Evolutionary conservation across 2,797 vertebrate genomes (phyloP).

Genomic region (Cephalopachus bancanus): DNA sequence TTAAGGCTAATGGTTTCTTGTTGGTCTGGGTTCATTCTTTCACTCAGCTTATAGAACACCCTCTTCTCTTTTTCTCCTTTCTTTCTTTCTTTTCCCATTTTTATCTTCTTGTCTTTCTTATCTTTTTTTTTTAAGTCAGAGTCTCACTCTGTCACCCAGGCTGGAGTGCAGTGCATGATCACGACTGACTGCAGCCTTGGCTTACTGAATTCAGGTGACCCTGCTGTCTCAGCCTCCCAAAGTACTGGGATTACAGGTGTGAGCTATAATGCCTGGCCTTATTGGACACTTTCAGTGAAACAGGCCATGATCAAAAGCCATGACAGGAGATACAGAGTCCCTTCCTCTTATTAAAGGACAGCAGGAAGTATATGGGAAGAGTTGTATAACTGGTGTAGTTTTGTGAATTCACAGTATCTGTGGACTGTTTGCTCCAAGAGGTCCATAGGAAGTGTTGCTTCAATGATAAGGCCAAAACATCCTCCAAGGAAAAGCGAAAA

Average conservation of each 20-base stretch:
- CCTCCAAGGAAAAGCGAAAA: not conserved
- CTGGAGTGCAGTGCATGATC: no score
- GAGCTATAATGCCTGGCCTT: no score
- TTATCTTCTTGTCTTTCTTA: no score
- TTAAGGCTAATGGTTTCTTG: not conserved
- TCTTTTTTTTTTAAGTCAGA: no score
- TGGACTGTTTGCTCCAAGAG: not conserved
- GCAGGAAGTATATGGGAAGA: not conserved
- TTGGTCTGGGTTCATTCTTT: constrained; percentile 10
- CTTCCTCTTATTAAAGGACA: not conserved
- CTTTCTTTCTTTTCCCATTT: no score
- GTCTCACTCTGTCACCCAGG: no score
- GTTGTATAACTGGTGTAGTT: not conserved
- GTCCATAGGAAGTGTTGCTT: not conserved
- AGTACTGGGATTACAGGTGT: no score
- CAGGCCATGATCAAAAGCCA: not conserved
- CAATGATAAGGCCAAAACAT: not conserved
- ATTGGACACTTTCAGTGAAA: not conserved
- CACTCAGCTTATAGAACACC: not conserved
- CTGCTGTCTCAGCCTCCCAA: no score
- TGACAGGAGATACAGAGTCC: not conserved
- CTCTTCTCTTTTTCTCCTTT: no score
- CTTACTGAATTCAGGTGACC: no score
- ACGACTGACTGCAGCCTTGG: no score
- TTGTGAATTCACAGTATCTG: not conserved